Conservation (phyloP, 2,888 invertebrate species). For the Noctuana brunneofusca region DNA sequence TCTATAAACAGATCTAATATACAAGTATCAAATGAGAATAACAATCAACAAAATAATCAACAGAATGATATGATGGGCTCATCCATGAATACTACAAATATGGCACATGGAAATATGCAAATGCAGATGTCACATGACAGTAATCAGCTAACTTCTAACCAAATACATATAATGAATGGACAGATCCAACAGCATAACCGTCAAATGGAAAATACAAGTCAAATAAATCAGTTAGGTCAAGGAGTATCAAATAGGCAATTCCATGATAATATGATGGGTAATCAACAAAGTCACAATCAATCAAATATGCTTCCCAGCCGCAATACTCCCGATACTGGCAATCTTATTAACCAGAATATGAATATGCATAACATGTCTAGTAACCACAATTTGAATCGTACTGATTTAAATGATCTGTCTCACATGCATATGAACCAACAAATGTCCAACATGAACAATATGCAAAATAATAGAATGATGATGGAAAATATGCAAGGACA, state of each 20-base stretch:
- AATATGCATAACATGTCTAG: slow-evolving; percentile 67
- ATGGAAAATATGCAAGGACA: slow-evolving; percentile 75
- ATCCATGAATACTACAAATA: slow-evolving; percentile 59
- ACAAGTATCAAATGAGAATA: slow-evolving; percentile 60
- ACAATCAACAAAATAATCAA: slow-evolving; percentile 59
- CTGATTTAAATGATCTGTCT: slow-evolving; percentile 67
- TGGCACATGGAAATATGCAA: slow-evolving; percentile 70
- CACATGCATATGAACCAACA: slow-evolving; percentile 76
- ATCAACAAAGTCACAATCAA: slow-evolving; percentile 66
- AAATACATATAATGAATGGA: slow-evolving; percentile 78
- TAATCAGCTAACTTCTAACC: slow-evolving; percentile 63
- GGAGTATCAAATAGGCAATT: slow-evolving; percentile 59
- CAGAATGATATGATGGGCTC: slow-evolving; percentile 63
- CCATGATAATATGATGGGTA: slow-evolving; percentile 66
- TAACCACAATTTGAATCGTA: slow-evolving; percentile 64
- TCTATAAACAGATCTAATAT: slow-evolving; percentile 67
- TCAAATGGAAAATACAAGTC: slow-evolving; percentile 61
- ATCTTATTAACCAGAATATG: slow-evolving; percentile 70
- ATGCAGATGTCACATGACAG: slow-evolving; percentile 67
- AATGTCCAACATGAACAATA: slow-evolving; percentile 63
- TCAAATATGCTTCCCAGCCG: slow-evolving; percentile 64
- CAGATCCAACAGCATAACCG: slow-evolving; percentile 72
- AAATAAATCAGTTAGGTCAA: slow-evolving; percentile 69
- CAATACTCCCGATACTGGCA: slow-evolving; percentile 65
- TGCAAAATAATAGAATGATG: slow-evolving; percentile 75